Evolutionary conservation across 1,140 invertebrate species (phyloP).

Genomic region (Platyura marginata): DNA sequence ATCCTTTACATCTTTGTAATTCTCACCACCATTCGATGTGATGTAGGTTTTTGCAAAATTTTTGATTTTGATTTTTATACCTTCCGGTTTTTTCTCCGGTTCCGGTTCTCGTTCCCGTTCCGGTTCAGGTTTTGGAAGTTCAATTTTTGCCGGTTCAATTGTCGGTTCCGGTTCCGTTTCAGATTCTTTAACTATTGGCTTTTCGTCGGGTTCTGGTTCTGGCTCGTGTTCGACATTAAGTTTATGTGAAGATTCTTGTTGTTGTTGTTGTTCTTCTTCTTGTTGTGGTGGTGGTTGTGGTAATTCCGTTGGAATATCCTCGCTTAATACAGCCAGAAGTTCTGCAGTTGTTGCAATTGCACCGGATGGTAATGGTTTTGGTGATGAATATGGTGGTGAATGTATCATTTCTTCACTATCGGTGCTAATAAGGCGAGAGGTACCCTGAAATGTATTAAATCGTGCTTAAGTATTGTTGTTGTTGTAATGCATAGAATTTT

Average conservation of each 20-base stretch:
- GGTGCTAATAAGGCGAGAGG: conserved; percentile 38
- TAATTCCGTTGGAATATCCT: conserved; percentile 31
- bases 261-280: conserved; percentile 11
- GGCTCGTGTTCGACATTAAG: not conserved
- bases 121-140: too few species aligned
- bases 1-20: not conserved
- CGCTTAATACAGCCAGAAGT: conserved; percentile 28
- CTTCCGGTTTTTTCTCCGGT: not conserved
- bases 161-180: conserved; percentile 12
- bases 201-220: not conserved
- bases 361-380: conserved; percentile 24
- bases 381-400: conserved; percentile 22
- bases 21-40: not conserved
- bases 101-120: not conserved
- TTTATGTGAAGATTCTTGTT: conserved; percentile 11
- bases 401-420: conserved; percentile 36
- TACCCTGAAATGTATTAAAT: too few species aligned
- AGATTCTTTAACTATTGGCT: conserved; percentile 3
- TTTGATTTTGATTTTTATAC: not conserved
- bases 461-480: too few species aligned
- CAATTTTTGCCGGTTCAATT: too few species aligned
- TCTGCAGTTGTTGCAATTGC: conserved; percentile 28
- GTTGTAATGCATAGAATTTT: too few species aligned
- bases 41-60: not conserved
- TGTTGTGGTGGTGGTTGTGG: conserved; percentile 14